Conservation (phyloP, 1,140 invertebrate species). For the Drepana arcuata region DNA sequence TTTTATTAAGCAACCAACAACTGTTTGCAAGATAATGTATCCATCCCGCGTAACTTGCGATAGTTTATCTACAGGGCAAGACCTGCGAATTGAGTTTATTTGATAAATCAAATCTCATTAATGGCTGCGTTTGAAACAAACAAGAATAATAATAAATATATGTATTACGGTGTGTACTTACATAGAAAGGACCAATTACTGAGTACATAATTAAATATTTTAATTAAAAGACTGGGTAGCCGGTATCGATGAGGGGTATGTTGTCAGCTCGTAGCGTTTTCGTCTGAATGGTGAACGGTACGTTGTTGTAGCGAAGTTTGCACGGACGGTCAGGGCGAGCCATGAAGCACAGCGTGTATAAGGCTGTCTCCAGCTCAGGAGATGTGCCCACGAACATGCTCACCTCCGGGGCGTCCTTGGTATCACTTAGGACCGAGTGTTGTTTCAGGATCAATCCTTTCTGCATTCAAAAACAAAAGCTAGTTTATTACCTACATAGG, state of each 20-base stretch:
- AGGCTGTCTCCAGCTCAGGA: constrained; percentile 91
- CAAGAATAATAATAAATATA: constrained; percentile 8
- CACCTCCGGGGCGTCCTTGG: constrained; percentile 58
- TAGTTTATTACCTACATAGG: too few species aligned
- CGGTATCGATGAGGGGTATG: constrained; percentile 48
- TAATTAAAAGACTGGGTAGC: constrained; percentile 36
- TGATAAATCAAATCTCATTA: constrained; percentile 2
- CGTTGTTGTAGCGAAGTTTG: constrained; percentile 44
- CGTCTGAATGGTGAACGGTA: constrained; percentile 54
- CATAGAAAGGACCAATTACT: too few species aligned
- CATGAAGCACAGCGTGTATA: constrained; percentile 91
- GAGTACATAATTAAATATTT: too few species aligned
- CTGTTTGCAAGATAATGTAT: too few species aligned
- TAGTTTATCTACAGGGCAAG: too few species aligned
- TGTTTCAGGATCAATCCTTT: constrained; percentile 64
- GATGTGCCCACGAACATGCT: constrained; percentile 91
- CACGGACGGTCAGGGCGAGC: constrained; percentile 76
- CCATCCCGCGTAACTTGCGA: too few species aligned
- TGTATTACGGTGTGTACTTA: constrained; percentile 1
- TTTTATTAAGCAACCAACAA: too few species aligned
- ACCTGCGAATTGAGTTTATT: constrained; percentile 5
- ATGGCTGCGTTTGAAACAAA: constrained; percentile 6
- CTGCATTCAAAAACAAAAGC: constrained; percentile 33
- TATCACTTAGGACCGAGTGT: constrained; percentile 54
- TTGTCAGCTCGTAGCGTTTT: constrained; percentile 53